phyloP scores from a whole-genome alignment of 2,113 vertebrate genomes.

The Piaya cayana region DNA sequence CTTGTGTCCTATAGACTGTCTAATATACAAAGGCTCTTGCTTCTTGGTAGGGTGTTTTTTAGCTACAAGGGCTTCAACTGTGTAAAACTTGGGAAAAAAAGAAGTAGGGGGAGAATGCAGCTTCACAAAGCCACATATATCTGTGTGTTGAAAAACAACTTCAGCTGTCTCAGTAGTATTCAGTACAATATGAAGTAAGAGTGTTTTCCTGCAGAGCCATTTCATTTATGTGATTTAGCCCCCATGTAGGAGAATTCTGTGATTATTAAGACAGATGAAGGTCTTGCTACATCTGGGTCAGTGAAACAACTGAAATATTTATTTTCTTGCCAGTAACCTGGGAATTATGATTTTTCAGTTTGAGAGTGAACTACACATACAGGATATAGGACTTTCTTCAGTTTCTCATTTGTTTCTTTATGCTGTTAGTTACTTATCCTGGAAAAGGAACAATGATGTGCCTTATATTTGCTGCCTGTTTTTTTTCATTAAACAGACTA shows the following conservation, averaged over 20 bases:
- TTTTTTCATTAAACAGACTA: slow-evolving; percentile 80
- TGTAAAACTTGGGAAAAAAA: not conserved
- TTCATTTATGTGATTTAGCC: not conserved
- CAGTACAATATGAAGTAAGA: not conserved
- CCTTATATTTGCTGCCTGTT: not conserved
- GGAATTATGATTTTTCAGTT: not conserved
- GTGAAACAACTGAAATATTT: not conserved
- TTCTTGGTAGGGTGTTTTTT: not conserved
- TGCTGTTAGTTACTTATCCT: not conserved
- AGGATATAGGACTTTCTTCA: not conserved
- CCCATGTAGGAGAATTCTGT: not conserved
- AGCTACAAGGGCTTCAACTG: not conserved
- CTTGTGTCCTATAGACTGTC: not conserved
- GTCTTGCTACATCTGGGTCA: not conserved
- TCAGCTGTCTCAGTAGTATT: not conserved
- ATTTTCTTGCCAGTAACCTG: not conserved
- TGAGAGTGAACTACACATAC: not conserved
- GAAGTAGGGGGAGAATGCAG: not conserved
- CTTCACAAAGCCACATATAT: not conserved
- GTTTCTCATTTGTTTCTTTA: not conserved
- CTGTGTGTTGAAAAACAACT: not conserved
- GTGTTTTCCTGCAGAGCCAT: not conserved
- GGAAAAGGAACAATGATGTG: not conserved
- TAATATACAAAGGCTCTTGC: not conserved
- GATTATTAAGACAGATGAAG: not conserved